phyloP scores from a whole-genome alignment of 2,888 invertebrate genomes.

The Rhingia campestris region DNA sequence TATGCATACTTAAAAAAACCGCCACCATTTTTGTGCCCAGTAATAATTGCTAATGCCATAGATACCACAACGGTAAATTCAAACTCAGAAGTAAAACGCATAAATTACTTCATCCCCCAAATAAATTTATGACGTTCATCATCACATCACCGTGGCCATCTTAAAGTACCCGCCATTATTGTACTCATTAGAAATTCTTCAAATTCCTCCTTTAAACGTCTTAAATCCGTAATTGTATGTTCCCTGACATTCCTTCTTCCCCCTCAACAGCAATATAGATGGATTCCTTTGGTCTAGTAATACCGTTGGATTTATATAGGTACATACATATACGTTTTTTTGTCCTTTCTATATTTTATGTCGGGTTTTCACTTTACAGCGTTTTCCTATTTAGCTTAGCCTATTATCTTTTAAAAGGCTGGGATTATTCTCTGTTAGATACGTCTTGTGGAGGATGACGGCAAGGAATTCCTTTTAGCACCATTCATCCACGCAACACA shows the following conservation, averaged over 20 bases:
- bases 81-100: too few relatives aligned
- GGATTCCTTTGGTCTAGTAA: conserved; percentile 46
- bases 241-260: not conserved
- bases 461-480: conserved; percentile 60
- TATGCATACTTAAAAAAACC: too few relatives aligned
- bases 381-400: conserved; percentile 74
- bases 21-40: too few relatives aligned
- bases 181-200: conserved; percentile 10
- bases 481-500: conserved; percentile 44
- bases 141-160: not conserved
- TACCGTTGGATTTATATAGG: conserved; percentile 30
- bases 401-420: conserved; percentile 74
- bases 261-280: too few relatives aligned
- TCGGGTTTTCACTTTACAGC: conserved; percentile 71
- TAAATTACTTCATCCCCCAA: too few relatives aligned
- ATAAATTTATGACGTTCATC: not conserved
- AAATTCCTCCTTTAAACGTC: conserved; percentile 13
- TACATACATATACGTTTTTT: conserved; percentile 14
- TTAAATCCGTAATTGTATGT: conserved; percentile 45
- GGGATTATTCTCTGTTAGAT: conserved; percentile 62
- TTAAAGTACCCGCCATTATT: not conserved
- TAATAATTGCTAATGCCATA: too few relatives aligned
- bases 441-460: conserved; percentile 46
- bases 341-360: conserved; percentile 55
- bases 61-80: too few relatives aligned